These are phyloP conservation scores for Sminthurinus aureus DNA, from an alignment of 2,888 invertebrate genomes.

Conservation along the genomic window DNA sequence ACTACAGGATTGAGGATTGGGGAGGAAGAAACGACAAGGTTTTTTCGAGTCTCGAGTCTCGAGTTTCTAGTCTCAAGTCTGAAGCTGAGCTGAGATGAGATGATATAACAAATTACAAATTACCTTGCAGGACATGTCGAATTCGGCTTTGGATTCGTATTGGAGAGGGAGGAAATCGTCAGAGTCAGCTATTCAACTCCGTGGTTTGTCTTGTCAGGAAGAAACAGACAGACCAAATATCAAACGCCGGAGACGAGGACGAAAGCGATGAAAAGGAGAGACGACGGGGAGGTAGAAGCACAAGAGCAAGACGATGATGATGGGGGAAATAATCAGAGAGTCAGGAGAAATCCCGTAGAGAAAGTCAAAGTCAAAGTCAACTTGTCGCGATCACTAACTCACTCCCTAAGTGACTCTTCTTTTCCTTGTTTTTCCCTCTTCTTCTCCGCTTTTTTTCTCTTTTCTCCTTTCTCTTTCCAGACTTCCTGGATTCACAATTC, in stretches of 20 bases:
- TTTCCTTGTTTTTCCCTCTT: not conserved
- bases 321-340: constrained; percentile 10
- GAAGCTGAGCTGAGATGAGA: not conserved
- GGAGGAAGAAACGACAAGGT: not conserved
- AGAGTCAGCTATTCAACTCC: constrained; percentile 13
- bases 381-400: constrained; percentile 5
- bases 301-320: not conserved
- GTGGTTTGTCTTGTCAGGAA: constrained; percentile 19
- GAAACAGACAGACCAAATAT: not conserved
- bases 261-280: too few species aligned
- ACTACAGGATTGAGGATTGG: not conserved
- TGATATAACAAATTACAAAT: constrained; percentile 10
- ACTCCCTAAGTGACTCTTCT: constrained; percentile 14
- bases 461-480: not conserved
- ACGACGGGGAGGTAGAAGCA: too few species aligned
- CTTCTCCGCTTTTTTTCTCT: not conserved
- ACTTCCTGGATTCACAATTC: not conserved
- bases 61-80: not conserved
- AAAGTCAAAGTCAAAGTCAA: constrained; percentile 22
- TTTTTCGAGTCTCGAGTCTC: not conserved
- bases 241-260: too few species aligned
- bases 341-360: constrained; percentile 4
- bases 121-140: constrained; percentile 31
- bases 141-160: not conserved
- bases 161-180: constrained; percentile 13